phyloP scores from a whole-genome alignment of 2,797 vertebrate species.

The Monodelphis domestica region DNA sequence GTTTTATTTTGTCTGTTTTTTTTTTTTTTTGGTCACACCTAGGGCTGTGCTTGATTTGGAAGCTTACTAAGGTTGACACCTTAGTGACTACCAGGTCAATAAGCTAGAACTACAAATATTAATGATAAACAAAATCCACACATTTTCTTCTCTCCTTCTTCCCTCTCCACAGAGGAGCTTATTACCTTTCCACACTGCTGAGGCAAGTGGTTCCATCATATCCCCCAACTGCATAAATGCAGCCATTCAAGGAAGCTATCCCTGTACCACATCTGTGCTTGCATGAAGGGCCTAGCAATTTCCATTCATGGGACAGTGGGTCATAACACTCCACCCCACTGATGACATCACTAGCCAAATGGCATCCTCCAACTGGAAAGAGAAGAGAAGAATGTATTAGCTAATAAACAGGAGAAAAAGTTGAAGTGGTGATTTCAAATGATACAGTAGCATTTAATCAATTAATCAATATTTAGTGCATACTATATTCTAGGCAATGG shows the following conservation, averaged over 20 bases:
- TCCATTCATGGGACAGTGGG: constrained; percentile 59
- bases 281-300: constrained; percentile 2
- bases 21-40: neutral
- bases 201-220: constrained; percentile 52
- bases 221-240: constrained; percentile 51
- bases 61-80: neutral
- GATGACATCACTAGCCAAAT: neutral
- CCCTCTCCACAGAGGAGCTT: neutral
- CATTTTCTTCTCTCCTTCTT: neutral
- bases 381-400: neutral
- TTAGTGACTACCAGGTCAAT: neutral
- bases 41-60: neutral
- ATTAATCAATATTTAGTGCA: neutral
- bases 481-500: neutral
- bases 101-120: neutral
- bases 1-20: neutral
- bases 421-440: neutral
- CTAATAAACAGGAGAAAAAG: neutral
- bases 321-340: constrained; percentile 55
- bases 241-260: constrained; percentile 42
- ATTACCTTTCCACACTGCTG: constrained; percentile 55
- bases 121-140: neutral
- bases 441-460: no score
- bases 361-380: constrained; percentile 57
- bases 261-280: constrained; percentile 19